phyloP scores from a whole-genome alignment of 2,888 invertebrate genomes.

The Tanytarsus gracilentus region DNA sequence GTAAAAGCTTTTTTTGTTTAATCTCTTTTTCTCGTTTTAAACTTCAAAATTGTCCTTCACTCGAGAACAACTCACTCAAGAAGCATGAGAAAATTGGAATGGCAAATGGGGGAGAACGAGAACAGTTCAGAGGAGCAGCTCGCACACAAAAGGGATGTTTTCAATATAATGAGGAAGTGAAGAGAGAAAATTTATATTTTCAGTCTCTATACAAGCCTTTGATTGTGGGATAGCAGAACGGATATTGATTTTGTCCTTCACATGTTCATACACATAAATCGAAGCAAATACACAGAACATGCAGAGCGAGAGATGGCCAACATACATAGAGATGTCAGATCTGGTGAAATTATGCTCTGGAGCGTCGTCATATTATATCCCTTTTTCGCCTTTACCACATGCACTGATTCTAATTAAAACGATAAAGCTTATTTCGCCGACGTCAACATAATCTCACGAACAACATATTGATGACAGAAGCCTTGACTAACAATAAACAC shows the following conservation, averaged over 20 bases:
- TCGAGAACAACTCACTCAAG: background rate
- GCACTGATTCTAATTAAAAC: constrained; percentile 10
- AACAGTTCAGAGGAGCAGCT: background rate
- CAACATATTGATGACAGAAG: background rate
- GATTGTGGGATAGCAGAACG: background rate
- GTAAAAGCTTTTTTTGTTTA: background rate
- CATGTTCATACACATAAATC: background rate
- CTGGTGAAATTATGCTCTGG: background rate
- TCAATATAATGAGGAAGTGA: constrained; percentile 16
- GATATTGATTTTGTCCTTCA: constrained; percentile 9
- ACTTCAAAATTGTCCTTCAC: background rate
- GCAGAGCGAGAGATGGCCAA: background rate
- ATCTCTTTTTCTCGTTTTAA: background rate
- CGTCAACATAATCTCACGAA: background rate
- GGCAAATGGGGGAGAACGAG: no score
- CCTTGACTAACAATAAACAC: background rate
- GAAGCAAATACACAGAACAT: background rate
- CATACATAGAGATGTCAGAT: background rate
- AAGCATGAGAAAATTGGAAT: background rate
- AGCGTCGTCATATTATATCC: background rate
- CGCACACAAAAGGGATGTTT: background rate
- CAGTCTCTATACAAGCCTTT: background rate
- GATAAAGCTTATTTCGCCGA: constrained; percentile 2
- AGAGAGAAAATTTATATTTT: constrained; percentile 3
- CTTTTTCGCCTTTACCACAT: background rate